Evolutionary conservation across 2,797 vertebrate species (phyloP).

Genomic region (Todus mexicanus): DNA sequence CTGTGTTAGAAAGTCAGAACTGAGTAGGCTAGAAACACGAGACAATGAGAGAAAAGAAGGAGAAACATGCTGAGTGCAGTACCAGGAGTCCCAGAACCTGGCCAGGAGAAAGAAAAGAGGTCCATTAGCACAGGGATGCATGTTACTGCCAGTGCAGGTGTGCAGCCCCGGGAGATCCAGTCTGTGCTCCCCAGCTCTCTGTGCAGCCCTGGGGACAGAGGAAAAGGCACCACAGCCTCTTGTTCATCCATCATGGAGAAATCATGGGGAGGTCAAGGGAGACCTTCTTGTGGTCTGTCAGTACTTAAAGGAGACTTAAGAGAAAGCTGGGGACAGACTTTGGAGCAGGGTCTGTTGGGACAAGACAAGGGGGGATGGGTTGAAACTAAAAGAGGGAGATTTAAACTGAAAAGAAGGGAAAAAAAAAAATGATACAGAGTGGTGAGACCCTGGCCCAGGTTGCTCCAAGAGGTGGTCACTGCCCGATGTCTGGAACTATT

Average conservation of each 20-base stretch:
- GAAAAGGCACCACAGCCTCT: neutral
- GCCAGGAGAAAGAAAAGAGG: neutral
- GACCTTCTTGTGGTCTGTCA: too few species aligned
- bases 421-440: neutral
- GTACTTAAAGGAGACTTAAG: too few species aligned
- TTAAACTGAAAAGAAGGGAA: neutral
- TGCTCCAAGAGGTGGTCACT: neutral
- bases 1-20: neutral
- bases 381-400: too few species aligned
- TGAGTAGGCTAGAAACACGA: neutral
- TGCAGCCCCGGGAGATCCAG: neutral
- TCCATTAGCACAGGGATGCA: neutral
- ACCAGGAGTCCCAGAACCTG: neutral
- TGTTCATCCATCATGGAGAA: neutral
- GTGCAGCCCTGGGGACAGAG: neutral
- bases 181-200: neutral
- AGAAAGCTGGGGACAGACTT: too few species aligned
- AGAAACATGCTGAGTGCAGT: neutral
- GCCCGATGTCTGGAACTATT: neutral
- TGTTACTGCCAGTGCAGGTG: too few species aligned
- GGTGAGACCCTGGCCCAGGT: neutral
- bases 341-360: too few species aligned
- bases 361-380: too few species aligned
- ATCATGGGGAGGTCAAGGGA: too few species aligned
- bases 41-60: neutral